Evolutionary conservation across 2,797 vertebrate species (phyloP), one percentile per base, ranked within the genome.

Genomic region (Gila robusta): DNA sequence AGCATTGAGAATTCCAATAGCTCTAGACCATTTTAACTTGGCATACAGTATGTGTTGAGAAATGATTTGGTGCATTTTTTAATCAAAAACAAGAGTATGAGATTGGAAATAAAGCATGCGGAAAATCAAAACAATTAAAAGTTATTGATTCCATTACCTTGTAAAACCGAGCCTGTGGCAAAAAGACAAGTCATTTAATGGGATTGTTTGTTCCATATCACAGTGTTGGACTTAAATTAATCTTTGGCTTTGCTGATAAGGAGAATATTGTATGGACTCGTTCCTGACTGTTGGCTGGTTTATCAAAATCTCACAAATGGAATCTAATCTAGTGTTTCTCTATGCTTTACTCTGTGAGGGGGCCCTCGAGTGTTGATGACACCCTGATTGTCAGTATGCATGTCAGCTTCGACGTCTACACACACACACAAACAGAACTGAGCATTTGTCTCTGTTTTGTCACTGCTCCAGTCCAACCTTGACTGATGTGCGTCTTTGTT

Each of bases 371-470:
- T 77, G 84, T 52, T 87, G 90, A 92, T 90, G 91, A 89, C 92
- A 93, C 71, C 90, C 91, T 86, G 94, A 95, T 95, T 93, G 91
- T 94, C 93, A 94, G 93, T 91, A 89, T 93, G 93, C 90, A 86
- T 94, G 93, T 94, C 94, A 91, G 91, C 89, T 73, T 79, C 56
- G 91, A 93, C 81, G 92, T 93, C 92, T 92, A 47, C 78, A 85
- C 70, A 77, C 52, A 74, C 76, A 83, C 26, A 74, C 84, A 84
- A 39, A 79, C 71, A 79, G 82, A 52, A 64, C 78, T 70, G 72
- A 77, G 79, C 81, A 79, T 47, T 21, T 87, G 86, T 78, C 62
- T 86, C 77, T 81, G 82, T 73, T 78, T 86, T 77, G 79, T 89
- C 83, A 86, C 59, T 67, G 77, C 81, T 84, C 78, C 54, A 59